Percentiles rank a stretch among this genome's conserved stretches.
Conservation (phyloP, 1,140 invertebrate species). For the Leptopilina clavipes region DNA sequence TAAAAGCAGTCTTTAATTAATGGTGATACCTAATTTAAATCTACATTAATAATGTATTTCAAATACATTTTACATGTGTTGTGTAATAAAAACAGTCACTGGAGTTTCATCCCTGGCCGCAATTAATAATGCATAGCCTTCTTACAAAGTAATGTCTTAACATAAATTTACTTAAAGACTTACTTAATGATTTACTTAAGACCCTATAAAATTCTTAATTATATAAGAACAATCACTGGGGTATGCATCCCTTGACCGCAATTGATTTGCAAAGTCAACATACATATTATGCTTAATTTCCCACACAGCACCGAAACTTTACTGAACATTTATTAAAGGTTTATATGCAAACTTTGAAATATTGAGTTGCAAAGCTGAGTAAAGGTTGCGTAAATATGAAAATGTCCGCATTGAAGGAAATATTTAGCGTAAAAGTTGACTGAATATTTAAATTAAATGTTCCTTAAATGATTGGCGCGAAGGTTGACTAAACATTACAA, state of each 20-base stretch:
- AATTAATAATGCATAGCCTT: neutral
- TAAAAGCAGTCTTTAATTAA: neutral
- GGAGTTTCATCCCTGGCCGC: constrained; percentile 41
- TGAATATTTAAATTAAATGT: too few relatives aligned
- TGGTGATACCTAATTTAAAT: neutral
- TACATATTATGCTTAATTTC: neutral
- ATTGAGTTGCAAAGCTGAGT: too few relatives aligned
- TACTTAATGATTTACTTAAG: too few relatives aligned
- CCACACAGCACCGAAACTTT: too few relatives aligned
- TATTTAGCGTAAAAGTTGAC: too few relatives aligned
- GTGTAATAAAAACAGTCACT: constrained; percentile 41
- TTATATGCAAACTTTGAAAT: too few relatives aligned
- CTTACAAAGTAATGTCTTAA: neutral
- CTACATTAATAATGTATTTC: neutral
- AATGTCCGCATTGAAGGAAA: too few relatives aligned
- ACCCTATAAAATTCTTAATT: too few relatives aligned
- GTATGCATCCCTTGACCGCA: constrained; percentile 23
- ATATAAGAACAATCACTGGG: constrained; percentile 5
- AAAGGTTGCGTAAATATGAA: too few relatives aligned
- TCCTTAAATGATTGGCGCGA: too few relatives aligned
- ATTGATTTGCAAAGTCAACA: constrained; percentile 7
- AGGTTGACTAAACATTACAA: too few relatives aligned
- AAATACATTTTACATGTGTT: constrained; percentile 29
- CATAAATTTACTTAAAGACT: neutral
- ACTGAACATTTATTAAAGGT: too few relatives aligned